Conservation (phyloP, 2,888 invertebrate genomes). For the Cephonodes hylas region DNA sequence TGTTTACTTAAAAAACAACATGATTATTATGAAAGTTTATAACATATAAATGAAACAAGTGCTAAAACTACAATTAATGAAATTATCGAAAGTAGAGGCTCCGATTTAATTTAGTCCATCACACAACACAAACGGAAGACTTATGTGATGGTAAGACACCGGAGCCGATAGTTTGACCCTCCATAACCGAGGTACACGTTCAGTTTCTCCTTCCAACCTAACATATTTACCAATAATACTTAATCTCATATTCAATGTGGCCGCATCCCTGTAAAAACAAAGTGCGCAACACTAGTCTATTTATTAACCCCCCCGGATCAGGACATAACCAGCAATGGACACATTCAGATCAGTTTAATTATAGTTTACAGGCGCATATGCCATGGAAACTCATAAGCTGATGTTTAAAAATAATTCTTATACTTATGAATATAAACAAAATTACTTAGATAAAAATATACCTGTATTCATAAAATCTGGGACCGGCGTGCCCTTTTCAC, state of each 20-base stretch:
- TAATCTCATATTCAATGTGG: not conserved
- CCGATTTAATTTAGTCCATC: not conserved
- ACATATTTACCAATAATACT: not conserved
- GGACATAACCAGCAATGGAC: not conserved
- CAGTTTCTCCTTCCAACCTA: not conserved
- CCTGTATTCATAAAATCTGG: too few relatives aligned
- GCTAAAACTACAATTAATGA: too few relatives aligned
- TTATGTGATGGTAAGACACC: not conserved
- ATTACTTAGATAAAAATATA: not conserved
- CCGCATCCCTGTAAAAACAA: not conserved
- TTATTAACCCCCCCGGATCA: not conserved
- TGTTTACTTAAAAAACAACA: too few relatives aligned
- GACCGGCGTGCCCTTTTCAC: too few relatives aligned
- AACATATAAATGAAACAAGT: too few relatives aligned
- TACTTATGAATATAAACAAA: not conserved
- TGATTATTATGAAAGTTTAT: too few relatives aligned
- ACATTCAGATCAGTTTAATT: not conserved
- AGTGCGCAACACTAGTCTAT: conserved; percentile 2
- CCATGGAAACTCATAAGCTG: too few relatives aligned
- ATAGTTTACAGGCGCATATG: too few relatives aligned
- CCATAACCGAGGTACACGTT: not conserved
- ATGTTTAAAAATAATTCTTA: too few relatives aligned
- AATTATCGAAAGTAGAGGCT: not conserved
- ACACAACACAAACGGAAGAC: not conserved
- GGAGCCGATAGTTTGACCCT: not conserved